A percentile compares a stretch with the other conserved stretches of the same genome.
phyloP scores from a whole-genome alignment of 2,888 invertebrate species.

The Volucella inanis region DNA sequence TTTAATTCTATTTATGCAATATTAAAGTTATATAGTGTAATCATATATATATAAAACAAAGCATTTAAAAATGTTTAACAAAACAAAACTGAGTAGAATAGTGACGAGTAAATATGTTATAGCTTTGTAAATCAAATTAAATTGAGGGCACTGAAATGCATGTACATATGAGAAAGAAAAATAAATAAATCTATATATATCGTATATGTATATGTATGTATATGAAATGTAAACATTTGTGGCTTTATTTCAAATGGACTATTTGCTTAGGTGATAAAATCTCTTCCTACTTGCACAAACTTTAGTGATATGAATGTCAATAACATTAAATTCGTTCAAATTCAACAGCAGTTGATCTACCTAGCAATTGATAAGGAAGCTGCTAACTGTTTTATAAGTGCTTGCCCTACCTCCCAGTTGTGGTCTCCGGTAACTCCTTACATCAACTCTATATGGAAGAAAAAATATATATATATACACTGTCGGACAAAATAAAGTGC shows the following conservation, averaged over 20 bases:
- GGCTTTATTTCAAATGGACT: conserved; percentile 75
- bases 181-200: not conserved
- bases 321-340: too few species aligned
- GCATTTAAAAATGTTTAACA: conserved; percentile 10
- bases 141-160: conserved; percentile 56
- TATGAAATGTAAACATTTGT: conserved; percentile 38
- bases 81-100: conserved; percentile 18
- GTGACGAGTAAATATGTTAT: conserved; percentile 48
- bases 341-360: too few species aligned
- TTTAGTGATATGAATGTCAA: too few species aligned
- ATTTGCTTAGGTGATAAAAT: too few species aligned
- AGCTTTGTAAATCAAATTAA: conserved; percentile 67
- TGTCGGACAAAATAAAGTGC: too few species aligned
- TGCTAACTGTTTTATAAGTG: too few species aligned
- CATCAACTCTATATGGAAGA: too few species aligned
- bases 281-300: too few species aligned
- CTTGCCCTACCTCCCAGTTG: too few species aligned
- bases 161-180: conserved; percentile 39
- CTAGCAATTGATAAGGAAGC: too few species aligned
- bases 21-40: conserved; percentile 69
- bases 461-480: too few species aligned
- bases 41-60: conserved; percentile 4
- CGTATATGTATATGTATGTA: conserved; percentile 46
- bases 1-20: conserved; percentile 71
- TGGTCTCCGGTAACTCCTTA: too few species aligned